A percentile compares a stretch with the other conserved stretches of the same genome.
Evolutionary conservation across 2,888 invertebrate genomes (phyloP).

Genomic region (Aromia moschata): DNA sequence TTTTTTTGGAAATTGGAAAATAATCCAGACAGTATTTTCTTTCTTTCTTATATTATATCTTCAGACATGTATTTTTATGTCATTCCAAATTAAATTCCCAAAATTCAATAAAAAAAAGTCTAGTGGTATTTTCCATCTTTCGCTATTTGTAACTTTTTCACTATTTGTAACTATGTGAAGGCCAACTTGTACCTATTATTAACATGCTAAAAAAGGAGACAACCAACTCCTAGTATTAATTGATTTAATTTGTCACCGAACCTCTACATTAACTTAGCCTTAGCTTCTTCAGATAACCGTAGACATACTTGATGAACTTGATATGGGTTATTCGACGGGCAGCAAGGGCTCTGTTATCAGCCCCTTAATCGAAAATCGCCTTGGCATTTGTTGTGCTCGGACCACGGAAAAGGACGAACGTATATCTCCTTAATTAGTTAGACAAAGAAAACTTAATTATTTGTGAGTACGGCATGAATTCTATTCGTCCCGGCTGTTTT

Average conservation of each 20-base stretch:
- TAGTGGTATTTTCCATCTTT: no score
- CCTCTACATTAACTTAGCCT: slow-evolving; percentile 2
- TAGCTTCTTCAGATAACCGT: slow-evolving; percentile 13
- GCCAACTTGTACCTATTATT: no score
- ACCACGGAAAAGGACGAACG: slow-evolving; percentile 15
- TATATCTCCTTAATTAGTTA: slow-evolving; percentile 32
- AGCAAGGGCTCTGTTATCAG: slow-evolving; percentile 29
- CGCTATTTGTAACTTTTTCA: no score
- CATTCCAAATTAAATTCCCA: no score
- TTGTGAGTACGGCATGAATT: slow-evolving; percentile 47
- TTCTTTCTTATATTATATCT: no score
- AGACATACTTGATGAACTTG: slow-evolving; percentile 34
- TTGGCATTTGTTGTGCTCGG: slow-evolving; percentile 35
- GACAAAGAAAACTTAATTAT: slow-evolving; percentile 50
- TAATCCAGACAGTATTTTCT: no score
- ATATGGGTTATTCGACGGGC: slow-evolving; percentile 22
- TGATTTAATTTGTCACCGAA: slow-evolving; percentile 19
- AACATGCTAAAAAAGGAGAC: background rate
- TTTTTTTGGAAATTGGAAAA: no score
- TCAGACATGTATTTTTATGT: no score
- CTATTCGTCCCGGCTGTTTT: slow-evolving; percentile 52
- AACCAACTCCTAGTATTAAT: background rate
- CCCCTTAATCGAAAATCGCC: slow-evolving; percentile 36
- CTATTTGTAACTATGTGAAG: no score
- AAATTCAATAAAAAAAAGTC: no score